phyloP scores from a whole-genome alignment of 2,888 invertebrate species.

The Eulithis prunata region DNA sequence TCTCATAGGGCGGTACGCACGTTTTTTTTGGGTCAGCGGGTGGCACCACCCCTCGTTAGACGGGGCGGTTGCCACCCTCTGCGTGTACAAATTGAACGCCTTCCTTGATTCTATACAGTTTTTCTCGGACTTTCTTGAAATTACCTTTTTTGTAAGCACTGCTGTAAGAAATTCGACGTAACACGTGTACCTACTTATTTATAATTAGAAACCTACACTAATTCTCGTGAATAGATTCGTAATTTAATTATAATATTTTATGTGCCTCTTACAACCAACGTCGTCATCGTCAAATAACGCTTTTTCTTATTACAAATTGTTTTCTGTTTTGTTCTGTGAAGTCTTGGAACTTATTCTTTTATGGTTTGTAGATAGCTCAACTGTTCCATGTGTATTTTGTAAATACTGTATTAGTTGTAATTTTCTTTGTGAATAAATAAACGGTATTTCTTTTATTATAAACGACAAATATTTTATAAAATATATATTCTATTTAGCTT shows the following conservation, averaged over 20 bases:
- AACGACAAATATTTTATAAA: no score
- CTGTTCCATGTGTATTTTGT: no score
- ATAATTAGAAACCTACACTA: not conserved
- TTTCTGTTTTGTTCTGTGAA: no score
- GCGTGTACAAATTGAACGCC: conserved; percentile 54
- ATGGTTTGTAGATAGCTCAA: no score
- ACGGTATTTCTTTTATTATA: no score
- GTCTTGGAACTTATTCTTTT: no score
- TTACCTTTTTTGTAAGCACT: conserved; percentile 35
- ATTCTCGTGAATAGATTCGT: not conserved
- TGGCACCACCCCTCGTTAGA: conserved; percentile 55
- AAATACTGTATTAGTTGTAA: no score
- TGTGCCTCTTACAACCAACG: no score
- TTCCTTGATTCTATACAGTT: conserved; percentile 36
- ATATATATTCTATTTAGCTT: no score
- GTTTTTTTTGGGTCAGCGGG: conserved; percentile 65
- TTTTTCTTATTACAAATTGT: no score
- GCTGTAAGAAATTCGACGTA: conserved; percentile 8
- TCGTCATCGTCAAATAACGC: no score
- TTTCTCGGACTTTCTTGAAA: conserved; percentile 42
- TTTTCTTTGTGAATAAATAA: no score
- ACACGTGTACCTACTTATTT: not conserved
- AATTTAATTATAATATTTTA: not conserved
- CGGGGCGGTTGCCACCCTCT: conserved; percentile 38
- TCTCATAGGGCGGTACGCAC: conserved; percentile 53